These are phyloP conservation scores for Anticlea derivata DNA, from an alignment of 2,888 invertebrate species.

Conservation along the genomic window DNA sequence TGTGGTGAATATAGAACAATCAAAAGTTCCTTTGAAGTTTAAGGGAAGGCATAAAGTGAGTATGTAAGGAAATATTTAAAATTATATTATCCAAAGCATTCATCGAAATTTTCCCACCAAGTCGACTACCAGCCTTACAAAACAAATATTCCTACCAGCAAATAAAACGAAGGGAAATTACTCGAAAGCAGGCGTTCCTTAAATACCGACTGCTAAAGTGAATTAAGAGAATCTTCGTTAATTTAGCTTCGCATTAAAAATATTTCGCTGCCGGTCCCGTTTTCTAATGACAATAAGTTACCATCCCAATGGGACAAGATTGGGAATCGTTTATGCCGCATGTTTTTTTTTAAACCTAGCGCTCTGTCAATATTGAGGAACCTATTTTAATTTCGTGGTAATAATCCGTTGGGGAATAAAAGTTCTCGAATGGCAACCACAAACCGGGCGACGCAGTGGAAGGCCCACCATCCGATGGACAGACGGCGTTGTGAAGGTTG, in stretches of 20 bases:
- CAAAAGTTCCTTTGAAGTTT: too few relatives aligned
- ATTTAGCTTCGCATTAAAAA: conserved; percentile 72
- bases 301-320: conserved; percentile 50
- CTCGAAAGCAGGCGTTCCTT: conserved; percentile 32
- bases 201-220: conserved; percentile 50
- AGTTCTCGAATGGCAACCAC: too few relatives aligned
- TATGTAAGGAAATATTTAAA: conserved; percentile 3
- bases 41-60: too few relatives aligned
- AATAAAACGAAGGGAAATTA: conserved; percentile 39
- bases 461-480: too few relatives aligned
- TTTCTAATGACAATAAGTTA: conserved; percentile 70
- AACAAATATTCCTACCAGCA: conserved; percentile 34
- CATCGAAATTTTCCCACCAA: conserved; percentile 25
- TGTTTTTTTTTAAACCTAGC: too few relatives aligned
- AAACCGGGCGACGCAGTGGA: too few relatives aligned
- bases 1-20: too few relatives aligned
- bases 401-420: too few relatives aligned
- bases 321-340: neutral
- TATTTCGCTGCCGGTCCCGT: conserved; percentile 62
- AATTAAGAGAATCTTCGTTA: conserved; percentile 67
- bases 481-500: too few relatives aligned
- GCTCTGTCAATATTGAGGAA: too few relatives aligned
- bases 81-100: neutral
- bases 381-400: too few relatives aligned
- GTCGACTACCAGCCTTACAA: conserved; percentile 12